A percentile compares a stretch with the other conserved stretches of the same genome.
Evolutionary conservation across 2,113 vertebrate species (phyloP).

Genomic region (Raja brachyura): DNA sequence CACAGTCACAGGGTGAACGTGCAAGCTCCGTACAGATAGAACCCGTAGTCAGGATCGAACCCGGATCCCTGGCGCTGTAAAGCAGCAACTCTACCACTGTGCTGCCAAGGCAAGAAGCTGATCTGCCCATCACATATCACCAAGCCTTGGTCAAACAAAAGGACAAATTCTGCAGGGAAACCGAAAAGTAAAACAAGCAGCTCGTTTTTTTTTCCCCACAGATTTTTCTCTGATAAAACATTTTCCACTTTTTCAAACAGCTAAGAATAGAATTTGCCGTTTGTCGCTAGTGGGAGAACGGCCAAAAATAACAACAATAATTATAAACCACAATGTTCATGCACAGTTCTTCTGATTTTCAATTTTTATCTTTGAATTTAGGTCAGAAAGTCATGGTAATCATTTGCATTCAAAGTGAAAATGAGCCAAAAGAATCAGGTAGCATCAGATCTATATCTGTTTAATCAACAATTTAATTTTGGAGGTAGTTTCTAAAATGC

Average conservation of each 20-base stretch:
- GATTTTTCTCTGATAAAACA: background rate
- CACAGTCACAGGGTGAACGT: too few relatives aligned
- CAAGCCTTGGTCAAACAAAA: background rate
- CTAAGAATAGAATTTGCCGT: background rate
- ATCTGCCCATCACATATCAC: background rate
- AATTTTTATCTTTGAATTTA: background rate
- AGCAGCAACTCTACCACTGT: background rate
- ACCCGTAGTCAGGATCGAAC: too few relatives aligned
- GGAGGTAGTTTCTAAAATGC: background rate
- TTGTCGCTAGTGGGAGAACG: background rate
- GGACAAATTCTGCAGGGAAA: background rate
- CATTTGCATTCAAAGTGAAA: background rate
- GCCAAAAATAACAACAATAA: slow-evolving; percentile 22
- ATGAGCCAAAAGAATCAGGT: background rate
- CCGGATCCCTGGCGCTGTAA: too few relatives aligned
- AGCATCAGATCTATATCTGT: background rate
- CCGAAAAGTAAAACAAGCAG: background rate
- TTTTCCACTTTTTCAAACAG: background rate
- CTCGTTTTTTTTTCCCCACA: background rate
- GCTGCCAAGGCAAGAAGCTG: background rate
- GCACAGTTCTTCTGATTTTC: background rate
- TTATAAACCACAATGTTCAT: background rate
- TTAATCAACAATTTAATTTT: background rate
- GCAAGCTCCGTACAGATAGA: too few relatives aligned
- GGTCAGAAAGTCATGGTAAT: background rate